phyloP scores from a whole-genome alignment of 64 coral and sea anemone species.

The Anthopleura sola region DNA sequence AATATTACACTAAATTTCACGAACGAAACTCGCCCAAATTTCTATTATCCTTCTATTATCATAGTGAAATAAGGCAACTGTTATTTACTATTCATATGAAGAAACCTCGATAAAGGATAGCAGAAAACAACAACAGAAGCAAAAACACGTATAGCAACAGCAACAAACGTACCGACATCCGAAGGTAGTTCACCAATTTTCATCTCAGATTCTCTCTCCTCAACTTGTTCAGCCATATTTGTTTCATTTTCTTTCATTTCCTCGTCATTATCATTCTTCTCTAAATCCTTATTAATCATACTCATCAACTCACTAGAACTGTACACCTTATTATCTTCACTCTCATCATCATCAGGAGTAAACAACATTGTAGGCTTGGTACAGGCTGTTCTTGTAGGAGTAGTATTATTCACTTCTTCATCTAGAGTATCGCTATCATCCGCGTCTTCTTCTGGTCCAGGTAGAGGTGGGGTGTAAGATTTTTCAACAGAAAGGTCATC shows the following conservation, averaged over 20 bases:
- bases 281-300: neutral
- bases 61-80: too few species aligned
- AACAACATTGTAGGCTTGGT: neutral
- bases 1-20: too few species aligned
- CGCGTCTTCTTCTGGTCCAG: neutral
- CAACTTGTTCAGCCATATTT: neutral
- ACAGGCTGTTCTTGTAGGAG: neutral
- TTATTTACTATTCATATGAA: too few species aligned
- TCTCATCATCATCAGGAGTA: neutral
- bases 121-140: too few species aligned
- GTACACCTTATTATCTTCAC: neutral
- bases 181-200: neutral
- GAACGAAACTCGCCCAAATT: too few species aligned
- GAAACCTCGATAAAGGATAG: too few species aligned
- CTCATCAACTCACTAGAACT: neutral
- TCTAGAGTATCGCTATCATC: neutral
- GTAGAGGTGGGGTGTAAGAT: neutral
- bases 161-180: neutral
- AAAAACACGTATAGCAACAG: neutral
- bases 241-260: neutral
- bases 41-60: too few species aligned
- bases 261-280: neutral
- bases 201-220: neutral
- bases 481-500: neutral
- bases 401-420: neutral